Evolutionary conservation across 2,797 vertebrate genomes (phyloP), one percentile per base, ranked within the genome.

Genomic region (Crypturellus tataupa): DNA sequence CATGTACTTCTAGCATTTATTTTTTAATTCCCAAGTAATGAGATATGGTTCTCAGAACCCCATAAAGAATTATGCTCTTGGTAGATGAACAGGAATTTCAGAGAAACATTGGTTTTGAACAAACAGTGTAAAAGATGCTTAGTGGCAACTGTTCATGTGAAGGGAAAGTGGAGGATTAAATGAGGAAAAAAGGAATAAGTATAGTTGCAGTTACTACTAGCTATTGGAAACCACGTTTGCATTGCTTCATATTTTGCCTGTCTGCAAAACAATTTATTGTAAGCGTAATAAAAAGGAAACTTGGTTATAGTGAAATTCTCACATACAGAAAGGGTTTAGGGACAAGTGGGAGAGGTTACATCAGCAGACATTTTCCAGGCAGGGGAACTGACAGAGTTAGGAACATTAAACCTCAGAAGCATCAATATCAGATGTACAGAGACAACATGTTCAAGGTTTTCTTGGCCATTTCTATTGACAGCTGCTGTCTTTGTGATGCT

Each of bases 21-120:
- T 81, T 90, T 95, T 81, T 83, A 4, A 13, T 75, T 91, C 71
- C 44, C 39, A 49, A 76, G 23, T 84, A 86, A 90, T 64, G 31
- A 83, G 56, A 47, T 10, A 2, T 65, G 39, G 31, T 90, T 11
- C 23, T 91, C 12, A 44, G 73, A 90, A 90, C 80, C 39, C 60
- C 14, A 29, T 58, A 46, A 90, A 81, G 20, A 87, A n/a, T 71
- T 77, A 67, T 5, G 2, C 42, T 40, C 29, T 65, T 78, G 37
- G 33, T 80, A 64, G 71, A 76, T 76, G 29, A 90, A 35, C 29
- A 80, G 10, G 47, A 53, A 78, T 80, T 51, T 83, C 53, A 63
- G 31, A 92, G 69, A 56, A 89, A 75, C 47, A 23, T 24, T 89
- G 37, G 5, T 79, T 65, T 79, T 80, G 37, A 85, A 29, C 23